Evolutionary conservation across 2,888 invertebrate genomes (phyloP).

Genomic region (Tetragonisca angustula): DNA sequence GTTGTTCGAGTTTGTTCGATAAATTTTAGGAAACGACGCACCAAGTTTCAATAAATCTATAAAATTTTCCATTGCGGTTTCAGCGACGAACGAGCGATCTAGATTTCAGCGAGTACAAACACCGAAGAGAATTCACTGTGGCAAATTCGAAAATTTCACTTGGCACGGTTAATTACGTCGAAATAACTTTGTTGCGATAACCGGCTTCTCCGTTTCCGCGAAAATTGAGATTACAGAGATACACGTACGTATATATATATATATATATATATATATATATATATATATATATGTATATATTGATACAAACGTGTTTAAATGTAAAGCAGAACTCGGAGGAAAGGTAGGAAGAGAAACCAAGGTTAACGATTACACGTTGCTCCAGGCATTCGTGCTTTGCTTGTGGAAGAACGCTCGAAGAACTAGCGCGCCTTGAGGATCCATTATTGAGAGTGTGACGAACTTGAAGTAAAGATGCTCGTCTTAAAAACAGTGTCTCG

Average conservation of each 20-base stretch:
- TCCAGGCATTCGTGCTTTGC: background rate
- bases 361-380: background rate
- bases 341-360: too few relatives aligned
- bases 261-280: too few relatives aligned
- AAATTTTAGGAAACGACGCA: too few relatives aligned
- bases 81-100: background rate
- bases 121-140: background rate
- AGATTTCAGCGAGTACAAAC: background rate
- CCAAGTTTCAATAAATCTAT: too few relatives aligned
- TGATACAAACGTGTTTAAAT: background rate
- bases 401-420: background rate
- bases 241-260: too few relatives aligned
- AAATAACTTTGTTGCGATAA: slow-evolving; percentile 9
- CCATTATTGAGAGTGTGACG: slow-evolving; percentile 1
- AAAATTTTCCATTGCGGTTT: too few relatives aligned
- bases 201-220: slow-evolving; percentile 7
- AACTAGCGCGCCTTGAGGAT: background rate
- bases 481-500: slow-evolving; percentile 6
- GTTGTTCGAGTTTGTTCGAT: too few relatives aligned
- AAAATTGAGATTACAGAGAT: slow-evolving; percentile 3
- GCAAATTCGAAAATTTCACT: background rate
- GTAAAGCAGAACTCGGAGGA: background rate
- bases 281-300: too few relatives aligned
- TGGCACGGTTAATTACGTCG: too few relatives aligned
- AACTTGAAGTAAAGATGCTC: slow-evolving; percentile 11